Evolutionary conservation across 92 coral and sea anemone species (phyloP).

Genomic region (Phenganax marumi): DNA sequence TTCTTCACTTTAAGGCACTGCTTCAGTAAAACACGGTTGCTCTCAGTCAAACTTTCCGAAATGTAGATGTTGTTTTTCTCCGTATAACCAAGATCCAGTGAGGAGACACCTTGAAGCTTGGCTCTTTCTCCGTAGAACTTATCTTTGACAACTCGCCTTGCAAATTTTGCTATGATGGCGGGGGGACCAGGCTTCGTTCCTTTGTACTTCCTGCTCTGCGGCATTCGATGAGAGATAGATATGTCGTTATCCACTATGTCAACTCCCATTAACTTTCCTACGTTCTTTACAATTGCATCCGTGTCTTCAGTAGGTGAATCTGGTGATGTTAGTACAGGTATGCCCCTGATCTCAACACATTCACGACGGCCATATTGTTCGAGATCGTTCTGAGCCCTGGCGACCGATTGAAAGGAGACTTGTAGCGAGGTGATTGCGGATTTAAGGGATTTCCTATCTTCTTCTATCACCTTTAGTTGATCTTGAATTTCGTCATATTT

Average conservation of each 20-base stretch:
- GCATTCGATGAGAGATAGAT: constrained; percentile 50
- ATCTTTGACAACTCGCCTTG: constrained; percentile 48
- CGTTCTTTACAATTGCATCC: neutral
- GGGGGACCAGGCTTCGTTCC: neutral
- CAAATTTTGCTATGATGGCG: constrained; percentile 45
- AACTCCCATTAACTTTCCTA: neutral
- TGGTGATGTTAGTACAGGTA: neutral
- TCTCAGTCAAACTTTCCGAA: constrained; percentile 50
- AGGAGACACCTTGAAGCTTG: constrained; percentile 32
- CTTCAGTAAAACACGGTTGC: constrained; percentile 35
- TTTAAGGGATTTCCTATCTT: too few species aligned
- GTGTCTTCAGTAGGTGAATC: neutral
- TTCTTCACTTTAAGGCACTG: constrained; percentile 49
- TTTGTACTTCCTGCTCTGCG: neutral
- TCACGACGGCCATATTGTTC: neutral
- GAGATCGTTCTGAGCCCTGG: too few species aligned
- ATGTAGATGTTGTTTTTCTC: constrained; percentile 44
- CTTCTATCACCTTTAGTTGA: too few species aligned
- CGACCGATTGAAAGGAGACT: too few species aligned
- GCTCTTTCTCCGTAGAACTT: constrained; percentile 39
- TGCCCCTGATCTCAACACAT: neutral
- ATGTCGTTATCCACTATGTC: constrained; percentile 20
- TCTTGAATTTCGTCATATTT: too few species aligned
- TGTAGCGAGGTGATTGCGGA: too few species aligned
- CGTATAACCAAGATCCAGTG: constrained; percentile 35